phyloP scores from a whole-genome alignment of 2,797 vertebrate species.

The Rhinophrynus dorsalis region DNA sequence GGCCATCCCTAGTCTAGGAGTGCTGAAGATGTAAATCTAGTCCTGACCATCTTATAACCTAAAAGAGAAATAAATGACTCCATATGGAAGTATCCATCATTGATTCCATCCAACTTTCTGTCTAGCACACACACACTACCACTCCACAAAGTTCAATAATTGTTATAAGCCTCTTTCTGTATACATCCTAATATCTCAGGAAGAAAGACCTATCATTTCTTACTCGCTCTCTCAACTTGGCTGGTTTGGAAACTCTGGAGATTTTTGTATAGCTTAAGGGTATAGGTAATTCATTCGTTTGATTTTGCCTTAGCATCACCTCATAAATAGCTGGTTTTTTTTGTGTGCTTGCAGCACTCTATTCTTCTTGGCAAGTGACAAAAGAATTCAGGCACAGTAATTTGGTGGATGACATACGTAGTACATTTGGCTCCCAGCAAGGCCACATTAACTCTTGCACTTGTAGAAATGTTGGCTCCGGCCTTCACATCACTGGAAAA shows the following conservation, averaged over 20 bases:
- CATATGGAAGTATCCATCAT: no score
- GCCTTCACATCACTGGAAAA: conserved; percentile 14
- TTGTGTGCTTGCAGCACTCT: conserved; percentile 21
- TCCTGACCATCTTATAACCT: no score
- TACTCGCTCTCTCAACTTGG: neutral
- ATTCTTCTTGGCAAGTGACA: conserved; percentile 11
- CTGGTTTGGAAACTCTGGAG: neutral
- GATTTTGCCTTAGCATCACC: conserved; percentile 2
- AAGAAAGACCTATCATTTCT: neutral
- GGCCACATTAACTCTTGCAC: neutral
- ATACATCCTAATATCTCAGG: neutral
- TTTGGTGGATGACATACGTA: neutral
- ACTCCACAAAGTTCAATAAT: no score
- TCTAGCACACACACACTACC: no score
- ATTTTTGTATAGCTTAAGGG: neutral
- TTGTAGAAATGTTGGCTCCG: conserved; percentile 2
- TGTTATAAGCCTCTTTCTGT: neutral
- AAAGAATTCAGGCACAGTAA: neutral
- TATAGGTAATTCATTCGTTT: neutral
- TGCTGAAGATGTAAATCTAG: no score
- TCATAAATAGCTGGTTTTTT: conserved; percentile 37
- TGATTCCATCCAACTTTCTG: no score
- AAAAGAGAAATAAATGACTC: no score
- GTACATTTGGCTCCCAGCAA: neutral
- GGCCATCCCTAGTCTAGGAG: no score